Base-by-base conservation (phyloP, 2,888 invertebrate species). In the Calliopum simillimum region DNA sequence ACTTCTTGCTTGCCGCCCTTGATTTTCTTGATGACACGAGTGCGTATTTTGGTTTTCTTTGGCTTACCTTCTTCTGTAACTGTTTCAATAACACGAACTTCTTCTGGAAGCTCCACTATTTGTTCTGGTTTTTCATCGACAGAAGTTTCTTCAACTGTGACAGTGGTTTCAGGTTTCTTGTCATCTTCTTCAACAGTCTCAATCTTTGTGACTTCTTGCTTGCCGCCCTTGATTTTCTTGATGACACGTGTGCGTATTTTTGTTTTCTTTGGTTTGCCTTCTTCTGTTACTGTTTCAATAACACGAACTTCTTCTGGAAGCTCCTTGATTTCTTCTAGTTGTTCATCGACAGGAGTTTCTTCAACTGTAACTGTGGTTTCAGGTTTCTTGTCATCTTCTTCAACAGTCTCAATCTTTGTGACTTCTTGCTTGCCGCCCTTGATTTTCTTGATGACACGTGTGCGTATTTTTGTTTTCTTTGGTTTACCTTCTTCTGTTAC, bases 341-440 rank as follows among this genome's bases (percentile, higher is more conserved):
- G 33, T 13, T 43, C 59, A 6, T 59, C 59, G n/a, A 59, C 16
- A 59, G 59, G 59, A 16, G 43, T 43, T 2, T 59, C 59, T 2
- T 59, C 59, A 41, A 59, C 59, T 59, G 59, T 59, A 3, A 59
- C 59, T 19, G 59, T 59, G 59, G 59, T 59, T 59, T 59, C 59
- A 1, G 59, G 59, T 43, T 59, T 43, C 33, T 59, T 59, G 43
- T 59, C 59, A 16, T 59, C 59, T 59, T 59, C 59, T 59, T 59
- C 59, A 4, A 59, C 59, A 59, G 59, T 59, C 19, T 59, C 59
- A n/a, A 59, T 59, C 19, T 59, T 59, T 11, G 59, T 59, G 43
- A 59, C 43, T 16, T 59, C 59, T 13, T 59, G 59, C 19, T 59
- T 59, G n/a, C 16, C n/a, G 13, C 59, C 59, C 59, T 43, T 59